These are phyloP conservation scores for Synergus japonicus DNA, from an alignment of 2,888 invertebrate genomes.

Conservation along the genomic window DNA sequence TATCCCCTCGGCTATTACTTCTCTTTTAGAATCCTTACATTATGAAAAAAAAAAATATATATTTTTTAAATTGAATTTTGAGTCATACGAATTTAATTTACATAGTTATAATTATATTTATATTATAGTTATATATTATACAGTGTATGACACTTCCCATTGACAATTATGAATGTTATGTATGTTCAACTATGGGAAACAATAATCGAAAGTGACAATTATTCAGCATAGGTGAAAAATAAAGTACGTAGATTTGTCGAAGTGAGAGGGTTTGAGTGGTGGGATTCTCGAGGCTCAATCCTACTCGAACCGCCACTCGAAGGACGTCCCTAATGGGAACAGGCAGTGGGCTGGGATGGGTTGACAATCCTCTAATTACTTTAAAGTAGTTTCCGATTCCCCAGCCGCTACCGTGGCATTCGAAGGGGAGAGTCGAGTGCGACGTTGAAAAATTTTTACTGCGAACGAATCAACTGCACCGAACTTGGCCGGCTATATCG, in stretches of 20 bases:
- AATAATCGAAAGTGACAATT: conserved; percentile 11
- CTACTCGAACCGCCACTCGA: conserved; percentile 53
- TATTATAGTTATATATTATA: too few species aligned
- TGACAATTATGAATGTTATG: not conserved
- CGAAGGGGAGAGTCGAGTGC: conserved; percentile 48
- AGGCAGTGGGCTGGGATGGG: conserved; percentile 66
- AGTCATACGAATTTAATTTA: too few species aligned
- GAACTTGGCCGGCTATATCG: conserved; percentile 18
- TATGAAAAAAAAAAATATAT: too few species aligned
- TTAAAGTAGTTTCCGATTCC: conserved; percentile 75
- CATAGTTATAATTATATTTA: too few species aligned
- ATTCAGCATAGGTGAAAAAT: not conserved
- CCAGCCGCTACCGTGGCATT: conserved; percentile 53
- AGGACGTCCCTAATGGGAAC: conserved; percentile 69
- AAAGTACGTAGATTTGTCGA: conserved; percentile 32
- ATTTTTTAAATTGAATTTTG: too few species aligned
- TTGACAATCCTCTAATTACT: conserved; percentile 76
- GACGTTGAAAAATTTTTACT: conserved; percentile 50
- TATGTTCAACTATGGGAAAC: not conserved
- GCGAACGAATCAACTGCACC: conserved; percentile 40
- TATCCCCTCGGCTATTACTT: too few species aligned
- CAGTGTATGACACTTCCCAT: not conserved
- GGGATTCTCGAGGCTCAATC: conserved; percentile 47
- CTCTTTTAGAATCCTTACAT: too few species aligned
- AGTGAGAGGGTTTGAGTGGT: conserved; percentile 37